Evolutionary conservation across 2,888 invertebrate species (phyloP).

Genomic region (Tachystola acroxantha): DNA sequence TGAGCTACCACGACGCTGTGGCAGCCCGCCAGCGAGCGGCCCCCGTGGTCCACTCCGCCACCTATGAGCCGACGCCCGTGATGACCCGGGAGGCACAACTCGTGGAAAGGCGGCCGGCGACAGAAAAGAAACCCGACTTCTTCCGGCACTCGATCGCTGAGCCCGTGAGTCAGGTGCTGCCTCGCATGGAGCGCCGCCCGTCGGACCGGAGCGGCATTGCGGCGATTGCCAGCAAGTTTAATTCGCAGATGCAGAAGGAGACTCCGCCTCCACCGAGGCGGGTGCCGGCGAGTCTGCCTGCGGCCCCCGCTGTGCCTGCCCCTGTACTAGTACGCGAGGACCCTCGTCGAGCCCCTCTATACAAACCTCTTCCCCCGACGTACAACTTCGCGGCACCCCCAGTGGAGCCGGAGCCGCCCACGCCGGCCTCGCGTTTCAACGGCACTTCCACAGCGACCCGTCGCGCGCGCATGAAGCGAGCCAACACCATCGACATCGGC

Average conservation of each 20-base stretch:
- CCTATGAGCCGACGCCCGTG: slow-evolving; percentile 38
- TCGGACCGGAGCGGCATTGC: slow-evolving; percentile 59
- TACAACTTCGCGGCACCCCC: slow-evolving; percentile 64
- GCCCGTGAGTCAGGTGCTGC: slow-evolving; percentile 9
- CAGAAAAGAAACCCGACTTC: slow-evolving; percentile 48
- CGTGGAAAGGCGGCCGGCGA: slow-evolving; percentile 45
- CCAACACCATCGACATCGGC: slow-evolving; percentile 93
- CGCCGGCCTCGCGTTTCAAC: slow-evolving; percentile 65
- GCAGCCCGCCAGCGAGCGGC: slow-evolving; percentile 38
- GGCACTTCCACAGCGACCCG: no score
- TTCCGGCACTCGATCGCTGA: slow-evolving; percentile 64
- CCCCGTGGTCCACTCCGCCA: slow-evolving; percentile 43
- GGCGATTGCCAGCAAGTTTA: slow-evolving; percentile 61
- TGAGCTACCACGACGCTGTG: slow-evolving; percentile 45
- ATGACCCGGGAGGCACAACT: slow-evolving; percentile 34
- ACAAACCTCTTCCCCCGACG: slow-evolving; percentile 58
- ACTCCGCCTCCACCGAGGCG: slow-evolving; percentile 20
- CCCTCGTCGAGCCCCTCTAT: slow-evolving; percentile 35
- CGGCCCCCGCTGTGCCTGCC: no score
- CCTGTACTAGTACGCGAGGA: slow-evolving; percentile 5
- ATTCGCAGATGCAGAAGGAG: slow-evolving; percentile 41
- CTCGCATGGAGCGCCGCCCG: slow-evolving; percentile 41
- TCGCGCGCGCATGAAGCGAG: slow-evolving; percentile 92
- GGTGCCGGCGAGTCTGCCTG: slow-evolving; percentile 11
- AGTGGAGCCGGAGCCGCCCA: slow-evolving; percentile 48